These are phyloP conservation scores for Melieria omissa DNA, from an alignment of 2,888 invertebrate genomes.

Conservation along the genomic window DNA sequence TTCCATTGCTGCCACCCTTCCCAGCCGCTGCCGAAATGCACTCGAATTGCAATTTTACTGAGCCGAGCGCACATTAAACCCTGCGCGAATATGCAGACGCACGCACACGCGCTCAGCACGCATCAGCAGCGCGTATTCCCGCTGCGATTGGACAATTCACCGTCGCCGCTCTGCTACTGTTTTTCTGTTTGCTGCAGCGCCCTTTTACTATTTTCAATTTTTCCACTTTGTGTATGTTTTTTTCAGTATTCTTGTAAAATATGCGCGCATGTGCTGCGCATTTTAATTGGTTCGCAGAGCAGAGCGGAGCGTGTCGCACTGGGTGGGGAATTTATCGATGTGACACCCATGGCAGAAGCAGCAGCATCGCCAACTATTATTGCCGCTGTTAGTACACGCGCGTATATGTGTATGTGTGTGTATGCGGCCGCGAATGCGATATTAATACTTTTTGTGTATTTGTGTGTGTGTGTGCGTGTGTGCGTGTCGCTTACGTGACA, in stretches of 20 bases:
- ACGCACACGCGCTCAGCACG: too few relatives aligned
- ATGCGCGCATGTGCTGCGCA: slow-evolving; percentile 44
- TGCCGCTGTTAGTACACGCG: background rate
- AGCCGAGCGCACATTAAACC: too few relatives aligned
- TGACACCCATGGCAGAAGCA: background rate
- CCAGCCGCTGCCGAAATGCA: too few relatives aligned
- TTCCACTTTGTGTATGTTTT: background rate
- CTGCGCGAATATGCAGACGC: too few relatives aligned
- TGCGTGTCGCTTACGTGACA: slow-evolving; percentile 12
- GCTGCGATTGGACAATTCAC: background rate
- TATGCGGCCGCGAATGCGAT: slow-evolving; percentile 11
- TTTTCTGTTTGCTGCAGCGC: background rate
- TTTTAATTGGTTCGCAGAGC: slow-evolving; percentile 24
- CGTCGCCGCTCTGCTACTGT: background rate
- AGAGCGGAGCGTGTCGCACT: background rate
- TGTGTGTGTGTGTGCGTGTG: background rate
- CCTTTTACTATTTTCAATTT: background rate
- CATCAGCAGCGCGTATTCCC: too few relatives aligned
- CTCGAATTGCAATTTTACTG: too few relatives aligned
- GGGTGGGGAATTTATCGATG: background rate
- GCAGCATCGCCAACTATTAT: background rate
- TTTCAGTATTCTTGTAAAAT: slow-evolving; percentile 39
- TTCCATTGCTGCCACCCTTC: too few relatives aligned
- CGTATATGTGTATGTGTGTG: background rate
- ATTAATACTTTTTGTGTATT: slow-evolving; percentile 2